Base-by-base conservation (phyloP, 2,888 invertebrate genomes). In the Drosophila leonis region DNA sequence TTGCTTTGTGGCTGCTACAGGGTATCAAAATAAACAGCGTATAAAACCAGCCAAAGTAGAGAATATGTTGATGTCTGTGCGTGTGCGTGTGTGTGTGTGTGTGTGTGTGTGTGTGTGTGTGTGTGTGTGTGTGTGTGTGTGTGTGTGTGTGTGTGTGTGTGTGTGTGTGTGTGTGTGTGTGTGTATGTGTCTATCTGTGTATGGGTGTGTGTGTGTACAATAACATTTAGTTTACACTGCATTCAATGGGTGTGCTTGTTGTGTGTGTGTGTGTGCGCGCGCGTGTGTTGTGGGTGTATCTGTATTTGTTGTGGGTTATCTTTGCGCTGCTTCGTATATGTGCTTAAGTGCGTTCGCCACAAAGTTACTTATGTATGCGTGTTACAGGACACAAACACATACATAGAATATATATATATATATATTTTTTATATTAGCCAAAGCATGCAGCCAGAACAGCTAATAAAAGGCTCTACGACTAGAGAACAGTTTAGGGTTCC, bases 221-320 rank as follows among this genome's bases (percentile, higher is more conserved):
- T 68, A 78, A 83, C 90, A 89, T 87, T 87, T 78, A 81, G 90
- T 89, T 83, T 87, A 89, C 89, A 84, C 75, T 82, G 73, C 69
- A 69, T 73, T 75, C 82, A 74, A 75, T 72, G 70, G 66, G 72
- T 70, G 62, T 60, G 66, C 61, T 51, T 54, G 12, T 46, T 49
- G 18, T 35, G 27, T 51, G 18, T 51, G 33, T 13, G 35, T 35
- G 48, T 68, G 33, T 31, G 7, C 70, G 48, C 51, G 20, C 41
- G 46, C 70, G 44, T 20, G 57, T 60, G 31, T 33, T 31, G 49
- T 67, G 42, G 29, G 15, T 76, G 51, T 55, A 33, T 42, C 41
- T 78, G 51, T 67, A 51, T 57, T 35, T 42, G 57, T 72, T 37
- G 48, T 35, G 35, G 54, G 44, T 46, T 63, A 37, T 39, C 55